Percentiles rank a stretch among this genome's conserved stretches.
These are phyloP conservation scores for Scaptodrosophila lebanonensis DNA, from an alignment of 1,140 invertebrate species.

Conservation along the genomic window DNA sequence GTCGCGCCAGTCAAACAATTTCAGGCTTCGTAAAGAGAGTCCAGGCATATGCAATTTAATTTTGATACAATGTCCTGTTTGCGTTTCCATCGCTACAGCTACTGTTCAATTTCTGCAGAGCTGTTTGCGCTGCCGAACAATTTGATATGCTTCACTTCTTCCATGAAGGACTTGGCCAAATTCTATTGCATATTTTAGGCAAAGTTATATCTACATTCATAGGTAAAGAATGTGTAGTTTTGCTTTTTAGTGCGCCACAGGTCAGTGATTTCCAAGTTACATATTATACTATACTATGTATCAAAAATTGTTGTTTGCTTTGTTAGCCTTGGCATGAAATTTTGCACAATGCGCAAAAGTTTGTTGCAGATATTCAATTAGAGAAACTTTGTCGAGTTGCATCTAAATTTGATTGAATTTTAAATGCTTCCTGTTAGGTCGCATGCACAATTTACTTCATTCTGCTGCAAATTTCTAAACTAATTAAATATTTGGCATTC, in stretches of 20 bases:
- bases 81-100: too few species aligned
- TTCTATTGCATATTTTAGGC: slow-evolving; percentile 47
- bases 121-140: slow-evolving; percentile 24
- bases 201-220: slow-evolving; percentile 11
- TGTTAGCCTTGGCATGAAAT: slow-evolving; percentile 24
- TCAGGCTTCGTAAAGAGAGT: too few species aligned
- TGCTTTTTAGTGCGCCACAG: slow-evolving; percentile 40
- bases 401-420: slow-evolving; percentile 58
- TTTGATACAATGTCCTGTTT: slow-evolving; percentile 31
- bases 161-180: slow-evolving; percentile 42
- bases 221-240: neutral
- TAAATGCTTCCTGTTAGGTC: too few species aligned
- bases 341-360: slow-evolving; percentile 3
- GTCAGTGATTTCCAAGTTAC: slow-evolving; percentile 62
- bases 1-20: too few species aligned
- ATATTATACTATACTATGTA: too few species aligned
- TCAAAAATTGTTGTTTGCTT: slow-evolving; percentile 26
- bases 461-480: slow-evolving; percentile 61
- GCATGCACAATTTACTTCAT: too few species aligned
- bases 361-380: slow-evolving; percentile 12
- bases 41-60: slow-evolving; percentile 6
- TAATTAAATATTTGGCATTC: slow-evolving; percentile 73
- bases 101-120: too few species aligned
- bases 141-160: slow-evolving; percentile 53
- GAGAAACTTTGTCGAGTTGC: slow-evolving; percentile 21